Evolutionary conservation across 1,140 invertebrate genomes (phyloP), one percentile per base, ranked within the genome.

Genomic region (Drosophila nikananu): DNA sequence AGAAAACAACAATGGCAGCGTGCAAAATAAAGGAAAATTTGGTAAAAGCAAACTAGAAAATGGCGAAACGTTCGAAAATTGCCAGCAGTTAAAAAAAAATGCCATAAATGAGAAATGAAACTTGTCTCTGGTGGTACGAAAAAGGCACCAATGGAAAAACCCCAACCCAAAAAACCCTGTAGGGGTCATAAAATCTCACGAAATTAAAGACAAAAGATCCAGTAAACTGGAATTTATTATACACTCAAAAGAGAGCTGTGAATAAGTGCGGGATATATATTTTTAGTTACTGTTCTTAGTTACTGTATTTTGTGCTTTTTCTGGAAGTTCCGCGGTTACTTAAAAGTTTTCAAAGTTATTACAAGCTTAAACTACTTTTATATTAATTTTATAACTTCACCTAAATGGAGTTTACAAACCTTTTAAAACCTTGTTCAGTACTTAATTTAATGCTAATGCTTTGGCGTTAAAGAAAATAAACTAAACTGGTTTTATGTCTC

Each of bases 41-140:
- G 70, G 70, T 64, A 64, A 83, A 64, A 74, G 65, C 66, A 64
- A 71, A 78, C 75, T 78, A 78, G 75, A 75, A 86, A 86, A 86
- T 86, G 82, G 84, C 77, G 51, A 86, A 86, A 89, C 67, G 83
- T 80, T 87, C 64, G 79, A 73, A 78, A 86, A 86, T 87, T 83
- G 80, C 83, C 83, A 80, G 83, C 80, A 80, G 83, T 89, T 89
- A 83, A 80, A 89, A 57, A 66, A 32, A 48, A 52, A 55, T 54
- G 70, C 70, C 81, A 89, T 89, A 89, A 89, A 89, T 89, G 84
- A 89, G 87, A 89, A 89, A 90, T 89, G 84, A 84, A 87, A 87
- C 77, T 87, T 87, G 80, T 87, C 83, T 87, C 63, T 72, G 62
- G 68, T 70, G 64, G 64, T 30, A 54, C 8, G 23, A 61, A 51